These are phyloP conservation scores for Oreochromis grahami DNA, from an alignment of 2,797 vertebrate genomes.

Conservation along the genomic window DNA sequence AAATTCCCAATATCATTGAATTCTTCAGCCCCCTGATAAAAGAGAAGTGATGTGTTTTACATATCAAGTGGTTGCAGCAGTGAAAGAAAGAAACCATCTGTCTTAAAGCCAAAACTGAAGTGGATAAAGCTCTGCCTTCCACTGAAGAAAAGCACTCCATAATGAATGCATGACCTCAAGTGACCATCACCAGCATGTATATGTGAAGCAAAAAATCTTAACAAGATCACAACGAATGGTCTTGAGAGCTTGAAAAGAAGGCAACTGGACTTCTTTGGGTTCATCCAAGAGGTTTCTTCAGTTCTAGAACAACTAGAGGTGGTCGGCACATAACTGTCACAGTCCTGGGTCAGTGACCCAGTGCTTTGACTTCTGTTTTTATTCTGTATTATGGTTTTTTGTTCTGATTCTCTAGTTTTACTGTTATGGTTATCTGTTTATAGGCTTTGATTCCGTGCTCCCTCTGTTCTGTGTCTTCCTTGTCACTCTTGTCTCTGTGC, in stretches of 20 bases:
- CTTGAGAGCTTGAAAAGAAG: not conserved
- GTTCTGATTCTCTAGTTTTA: not conserved
- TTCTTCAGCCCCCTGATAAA: constrained; percentile 9
- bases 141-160: not conserved
- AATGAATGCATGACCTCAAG: not conserved
- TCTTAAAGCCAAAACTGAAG: constrained; percentile 8
- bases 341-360: not conserved
- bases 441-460: not conserved
- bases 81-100: constrained; percentile 12
- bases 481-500: not conserved
- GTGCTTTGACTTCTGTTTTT: not conserved
- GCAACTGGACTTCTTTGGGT: not conserved
- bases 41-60: constrained; percentile 26
- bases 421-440: not conserved
- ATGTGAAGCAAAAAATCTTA: not conserved
- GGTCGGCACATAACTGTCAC: not conserved
- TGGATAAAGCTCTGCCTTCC: not conserved
- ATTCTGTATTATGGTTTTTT: not conserved
- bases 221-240: not conserved
- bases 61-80: constrained; percentile 25
- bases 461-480: not conserved
- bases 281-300: not conserved
- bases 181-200: not conserved
- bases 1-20: constrained; percentile 3
- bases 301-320: not conserved